These are phyloP conservation scores for Ischnus inquisitorius DNA, from an alignment of 2,888 invertebrate genomes.

Conservation along the genomic window DNA sequence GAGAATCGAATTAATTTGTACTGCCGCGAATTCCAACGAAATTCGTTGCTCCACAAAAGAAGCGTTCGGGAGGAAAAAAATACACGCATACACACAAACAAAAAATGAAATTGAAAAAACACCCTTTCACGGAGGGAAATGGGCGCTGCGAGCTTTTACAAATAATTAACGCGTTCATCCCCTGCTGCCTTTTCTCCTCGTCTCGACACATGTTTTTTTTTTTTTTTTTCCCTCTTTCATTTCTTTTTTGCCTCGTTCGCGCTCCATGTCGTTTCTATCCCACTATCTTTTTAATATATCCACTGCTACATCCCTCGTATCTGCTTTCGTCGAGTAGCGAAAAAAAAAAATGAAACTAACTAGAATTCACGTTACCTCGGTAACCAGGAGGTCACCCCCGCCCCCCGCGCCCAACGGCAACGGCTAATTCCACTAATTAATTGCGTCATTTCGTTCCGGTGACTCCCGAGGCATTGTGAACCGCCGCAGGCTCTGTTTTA, in stretches of 20 bases:
- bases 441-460: conserved; percentile 70
- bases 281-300: conserved; percentile 2
- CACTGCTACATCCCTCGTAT: neutral
- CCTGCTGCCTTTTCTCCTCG: neutral
- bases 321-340: neutral
- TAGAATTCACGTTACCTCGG: conserved; percentile 41
- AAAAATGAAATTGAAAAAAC: neutral
- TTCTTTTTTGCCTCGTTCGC: neutral
- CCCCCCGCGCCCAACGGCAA: conserved; percentile 12
- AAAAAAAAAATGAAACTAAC: neutral
- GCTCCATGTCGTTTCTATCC: neutral
- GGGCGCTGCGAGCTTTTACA: neutral
- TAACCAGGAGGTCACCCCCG: conserved; percentile 33
- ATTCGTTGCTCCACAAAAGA: conserved; percentile 32
- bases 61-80: neutral
- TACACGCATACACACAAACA: neutral
- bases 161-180: conserved; percentile 23
- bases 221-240: neutral
- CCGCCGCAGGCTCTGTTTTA: neutral
- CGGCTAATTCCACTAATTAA: conserved; percentile 75
- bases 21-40: conserved; percentile 23
- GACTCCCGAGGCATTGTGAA: conserved; percentile 28
- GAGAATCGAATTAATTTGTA: conserved; percentile 71
- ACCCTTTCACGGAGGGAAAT: neutral
- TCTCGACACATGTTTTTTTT: neutral